Evolutionary conservation across 2,797 vertebrate species (phyloP).

Genomic region (Lateolabrax maculatus): DNA sequence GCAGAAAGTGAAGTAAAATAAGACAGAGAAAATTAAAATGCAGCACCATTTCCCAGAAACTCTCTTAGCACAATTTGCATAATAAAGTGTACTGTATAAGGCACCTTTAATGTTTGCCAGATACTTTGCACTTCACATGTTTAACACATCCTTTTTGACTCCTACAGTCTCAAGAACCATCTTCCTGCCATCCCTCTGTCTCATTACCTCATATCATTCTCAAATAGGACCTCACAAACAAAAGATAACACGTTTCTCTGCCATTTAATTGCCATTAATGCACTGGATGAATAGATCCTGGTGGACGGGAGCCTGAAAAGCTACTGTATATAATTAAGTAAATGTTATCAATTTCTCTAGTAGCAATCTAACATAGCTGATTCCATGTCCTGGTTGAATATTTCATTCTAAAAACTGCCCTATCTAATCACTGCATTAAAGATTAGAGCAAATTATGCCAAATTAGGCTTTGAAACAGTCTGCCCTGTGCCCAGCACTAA

Average conservation of each 20-base stretch:
- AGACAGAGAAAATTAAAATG: constrained; percentile 36
- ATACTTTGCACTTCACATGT: constrained; percentile 31
- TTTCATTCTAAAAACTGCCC: constrained; percentile 56
- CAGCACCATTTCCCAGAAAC: constrained; percentile 4
- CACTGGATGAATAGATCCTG: constrained; percentile 45
- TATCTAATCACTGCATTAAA: constrained; percentile 58
- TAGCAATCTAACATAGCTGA: constrained; percentile 34
- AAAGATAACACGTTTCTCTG: constrained; percentile 42
- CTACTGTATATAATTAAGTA: constrained; percentile 45
- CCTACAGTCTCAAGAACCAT: constrained; percentile 23
- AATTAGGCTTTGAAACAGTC: constrained; percentile 37
- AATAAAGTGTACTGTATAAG: constrained; percentile 27
- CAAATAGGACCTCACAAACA: constrained; percentile 39
- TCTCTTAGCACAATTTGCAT: constrained; percentile 14
- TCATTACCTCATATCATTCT: constrained; percentile 40
- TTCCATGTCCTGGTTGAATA: constrained; percentile 52
- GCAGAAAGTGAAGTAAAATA: constrained; percentile 26
- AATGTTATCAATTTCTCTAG: constrained; percentile 42
- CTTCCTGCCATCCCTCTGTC: constrained; percentile 11
- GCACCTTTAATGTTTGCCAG: constrained; percentile 36
- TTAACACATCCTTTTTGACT: constrained; percentile 36
- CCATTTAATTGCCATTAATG: constrained; percentile 53
- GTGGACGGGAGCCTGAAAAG: constrained; percentile 27
- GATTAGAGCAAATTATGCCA: constrained; percentile 47
- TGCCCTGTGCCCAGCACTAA: constrained; percentile 18